Evolutionary conservation across 1,140 invertebrate species (phyloP).

Genomic region (Habropoda laboriosa): DNA sequence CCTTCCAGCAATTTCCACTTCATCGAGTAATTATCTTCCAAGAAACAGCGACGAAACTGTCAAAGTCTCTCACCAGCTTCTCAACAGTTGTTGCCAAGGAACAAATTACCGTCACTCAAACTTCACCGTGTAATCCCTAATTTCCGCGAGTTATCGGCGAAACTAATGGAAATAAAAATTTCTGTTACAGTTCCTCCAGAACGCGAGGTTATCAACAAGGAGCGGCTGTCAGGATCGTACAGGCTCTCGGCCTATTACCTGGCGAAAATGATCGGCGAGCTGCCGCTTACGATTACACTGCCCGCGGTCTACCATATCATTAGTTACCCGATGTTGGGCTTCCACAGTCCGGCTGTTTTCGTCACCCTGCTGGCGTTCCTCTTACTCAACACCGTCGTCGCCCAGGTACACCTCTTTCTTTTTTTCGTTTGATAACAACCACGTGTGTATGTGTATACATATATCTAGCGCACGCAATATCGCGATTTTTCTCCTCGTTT

Average conservation of each 20-base stretch:
- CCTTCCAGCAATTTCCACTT: too few species aligned
- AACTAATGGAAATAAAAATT: conserved; percentile 13
- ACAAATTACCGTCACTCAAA: too few species aligned
- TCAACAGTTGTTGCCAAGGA: too few species aligned
- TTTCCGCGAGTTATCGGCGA: too few species aligned
- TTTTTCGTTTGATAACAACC: conserved; percentile 10
- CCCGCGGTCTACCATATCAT: conserved; percentile 91
- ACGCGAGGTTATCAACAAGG: conserved; percentile 92
- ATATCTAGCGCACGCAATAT: neutral
- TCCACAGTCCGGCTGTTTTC: conserved; percentile 85
- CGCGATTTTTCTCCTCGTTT: conserved; percentile 16
- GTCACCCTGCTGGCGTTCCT: conserved; percentile 88
- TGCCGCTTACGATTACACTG: conserved; percentile 89
- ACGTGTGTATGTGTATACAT: neutral
- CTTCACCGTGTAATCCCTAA: neutral
- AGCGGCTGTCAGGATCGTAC: conserved; percentile 91
- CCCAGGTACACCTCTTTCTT: conserved; percentile 82
- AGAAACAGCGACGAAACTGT: too few species aligned
- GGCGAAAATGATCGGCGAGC: conserved; percentile 92
- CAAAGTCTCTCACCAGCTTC: too few species aligned
- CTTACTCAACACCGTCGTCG: conserved; percentile 89
- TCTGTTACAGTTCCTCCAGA: conserved; percentile 88
- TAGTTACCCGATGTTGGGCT: conserved; percentile 90
- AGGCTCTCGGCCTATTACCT: conserved; percentile 92
- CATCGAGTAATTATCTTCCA: too few species aligned